phyloP scores from a whole-genome alignment of 1,140 invertebrate species.

The Caenorhabditis brenneri region DNA sequence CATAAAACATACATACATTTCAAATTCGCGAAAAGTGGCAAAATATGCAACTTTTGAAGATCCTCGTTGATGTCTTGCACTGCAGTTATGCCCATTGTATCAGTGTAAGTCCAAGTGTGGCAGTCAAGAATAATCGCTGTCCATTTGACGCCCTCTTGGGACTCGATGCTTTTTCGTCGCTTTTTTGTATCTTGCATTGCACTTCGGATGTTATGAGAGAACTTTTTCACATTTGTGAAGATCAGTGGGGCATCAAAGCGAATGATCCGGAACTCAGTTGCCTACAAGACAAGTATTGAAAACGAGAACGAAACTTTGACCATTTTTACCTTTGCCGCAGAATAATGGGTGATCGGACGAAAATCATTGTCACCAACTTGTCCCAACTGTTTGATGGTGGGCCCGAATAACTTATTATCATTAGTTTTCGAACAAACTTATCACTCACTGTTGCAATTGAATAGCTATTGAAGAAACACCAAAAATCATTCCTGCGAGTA shows the following conservation, averaged over 20 bases:
- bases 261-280: slow-evolving; percentile 37
- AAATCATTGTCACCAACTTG: not conserved
- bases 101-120: slow-evolving; percentile 46
- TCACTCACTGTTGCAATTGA: slow-evolving; percentile 11
- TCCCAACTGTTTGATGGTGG: not conserved
- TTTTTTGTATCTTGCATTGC: not conserved
- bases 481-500: slow-evolving; percentile 6
- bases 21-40: slow-evolving; percentile 44
- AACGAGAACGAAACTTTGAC: not conserved
- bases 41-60: not conserved
- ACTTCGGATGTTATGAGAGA: not conserved
- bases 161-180: not conserved
- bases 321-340: not conserved
- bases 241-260: slow-evolving; percentile 45
- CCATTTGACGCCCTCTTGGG: not conserved
- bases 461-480: slow-evolving; percentile 5
- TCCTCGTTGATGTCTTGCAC: slow-evolving; percentile 34
- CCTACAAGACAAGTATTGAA: not conserved
- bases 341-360: not conserved
- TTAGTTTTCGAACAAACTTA: not conserved
- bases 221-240: slow-evolving; percentile 34
- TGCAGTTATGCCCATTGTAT: slow-evolving; percentile 47
- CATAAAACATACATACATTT: not conserved
- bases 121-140: slow-evolving; percentile 51
- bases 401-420: not conserved